These are phyloP conservation scores for Nasonovia ribisnigri DNA, from an alignment of 2,888 invertebrate genomes.

Conservation along the genomic window DNA sequence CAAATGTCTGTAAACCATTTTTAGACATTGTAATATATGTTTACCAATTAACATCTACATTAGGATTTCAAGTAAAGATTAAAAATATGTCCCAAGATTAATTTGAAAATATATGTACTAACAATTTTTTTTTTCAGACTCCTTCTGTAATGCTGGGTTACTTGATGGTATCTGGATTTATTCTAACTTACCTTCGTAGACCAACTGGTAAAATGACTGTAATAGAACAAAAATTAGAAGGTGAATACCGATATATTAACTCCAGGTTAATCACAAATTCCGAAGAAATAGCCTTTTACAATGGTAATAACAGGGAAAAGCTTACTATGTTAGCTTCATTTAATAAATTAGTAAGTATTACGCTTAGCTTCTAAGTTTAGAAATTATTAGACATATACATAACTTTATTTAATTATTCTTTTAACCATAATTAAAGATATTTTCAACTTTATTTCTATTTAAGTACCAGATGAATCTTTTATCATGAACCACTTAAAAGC, in stretches of 20 bases:
- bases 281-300: constrained; percentile 90
- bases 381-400: no score
- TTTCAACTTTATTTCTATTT: background rate
- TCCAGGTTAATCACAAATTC: constrained; percentile 96
- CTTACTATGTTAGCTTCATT: constrained; percentile 89
- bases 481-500: no score
- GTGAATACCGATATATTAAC: constrained; percentile 97
- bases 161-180: constrained; percentile 85
- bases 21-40: constrained; percentile 95
- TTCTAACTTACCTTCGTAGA: constrained; percentile 87
- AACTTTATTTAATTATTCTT: no score
- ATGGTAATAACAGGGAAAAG: constrained; percentile 89
- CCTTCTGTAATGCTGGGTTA: constrained; percentile 91
- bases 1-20: constrained; percentile 95
- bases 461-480: background rate
- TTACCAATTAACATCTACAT: constrained; percentile 85
- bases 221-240: constrained; percentile 96
- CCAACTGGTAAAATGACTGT: constrained; percentile 94
- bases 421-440: background rate
- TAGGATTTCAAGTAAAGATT: constrained; percentile 80
- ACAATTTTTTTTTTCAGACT: constrained; percentile 75
- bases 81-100: constrained; percentile 51
- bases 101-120: background rate
- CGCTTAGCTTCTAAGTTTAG: constrained; percentile 49
- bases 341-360: constrained; percentile 78